These are phyloP conservation scores for Bradypus variegatus DNA, from an alignment of 2,797 vertebrate genomes.

Conservation along the genomic window DNA sequence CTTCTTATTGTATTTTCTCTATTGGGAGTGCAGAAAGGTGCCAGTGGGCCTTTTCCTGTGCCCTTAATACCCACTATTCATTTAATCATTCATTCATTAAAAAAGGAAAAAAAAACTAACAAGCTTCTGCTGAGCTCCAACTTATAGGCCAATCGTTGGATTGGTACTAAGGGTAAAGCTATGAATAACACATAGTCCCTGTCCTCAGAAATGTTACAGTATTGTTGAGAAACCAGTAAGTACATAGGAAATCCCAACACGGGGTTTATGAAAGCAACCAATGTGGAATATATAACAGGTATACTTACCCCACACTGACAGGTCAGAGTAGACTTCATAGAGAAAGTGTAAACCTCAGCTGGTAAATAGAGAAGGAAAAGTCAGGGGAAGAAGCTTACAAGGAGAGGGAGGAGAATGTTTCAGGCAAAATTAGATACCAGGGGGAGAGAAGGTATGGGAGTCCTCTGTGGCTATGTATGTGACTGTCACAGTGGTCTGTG, in stretches of 20 bases:
- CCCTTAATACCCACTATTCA: background rate
- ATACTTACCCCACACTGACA: background rate
- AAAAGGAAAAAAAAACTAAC: background rate
- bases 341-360: background rate
- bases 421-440: background rate
- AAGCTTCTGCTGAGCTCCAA: background rate
- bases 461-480: background rate
- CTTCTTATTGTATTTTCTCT: background rate
- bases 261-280: background rate
- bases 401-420: background rate
- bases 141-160: background rate
- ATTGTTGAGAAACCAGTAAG: background rate
- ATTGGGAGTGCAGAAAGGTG: background rate
- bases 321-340: background rate
- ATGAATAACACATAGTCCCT: background rate
- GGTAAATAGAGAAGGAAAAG: background rate
- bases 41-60: background rate
- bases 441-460: background rate
- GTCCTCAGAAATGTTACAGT: background rate
- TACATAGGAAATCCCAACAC: background rate
- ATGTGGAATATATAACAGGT: background rate
- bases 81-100: conserved; percentile 7
- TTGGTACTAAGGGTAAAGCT: background rate
- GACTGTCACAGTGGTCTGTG: background rate
- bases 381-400: background rate